Evolutionary conservation across 1,140 invertebrate genomes (phyloP), one percentile per base, ranked within the genome.

Genomic region (Mercenaria mercenaria): DNA sequence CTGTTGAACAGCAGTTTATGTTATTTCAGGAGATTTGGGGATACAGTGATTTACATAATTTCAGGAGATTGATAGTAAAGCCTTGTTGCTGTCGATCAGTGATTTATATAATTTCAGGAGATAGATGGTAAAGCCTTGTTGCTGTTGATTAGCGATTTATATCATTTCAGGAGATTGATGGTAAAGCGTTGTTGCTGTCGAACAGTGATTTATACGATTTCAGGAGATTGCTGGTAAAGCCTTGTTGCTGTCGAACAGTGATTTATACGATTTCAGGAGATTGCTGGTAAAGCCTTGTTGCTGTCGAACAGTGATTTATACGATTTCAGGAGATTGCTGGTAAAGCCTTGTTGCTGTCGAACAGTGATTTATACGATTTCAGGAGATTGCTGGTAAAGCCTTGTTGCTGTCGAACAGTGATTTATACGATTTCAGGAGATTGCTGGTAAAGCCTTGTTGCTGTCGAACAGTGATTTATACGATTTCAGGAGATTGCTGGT

Each of bases 131-230:
- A 47, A 47, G 43, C 18, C 43, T 47, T 47, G 43, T 47, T 47
- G 43, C 43, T 47, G 43, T 47, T n/a, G n/a, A n/a, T n/a, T n/a
- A n/a, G n/a, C n/a, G n/a, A n/a, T n/a, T 10, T 47, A 47, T 47
- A 47, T 47, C 20, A 39, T 91, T 94, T 18, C 93, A 96, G 96
- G 96, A 99, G 97, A 99, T 99, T 92, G 99, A 99, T 96, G 99
- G 99, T 0, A 99, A 99, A 96, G 99, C 99, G 18, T 97, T 99
- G 90, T 96, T 99, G 59, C 96, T 99, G 82, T 96, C 99, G 43
- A 99, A 98, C 95, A 99, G 98, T 34, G 99, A 99, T 93, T 10
- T 47, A 47, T 47, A 47, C 18, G 8, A 47, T 47, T 47, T 10
- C 43, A 47, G 43, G 43, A 47, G 43, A n/a, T n/a, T n/a, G n/a